phyloP scores from a whole-genome alignment of 2,113 vertebrate genomes.

The Lycaon pictus region DNA sequence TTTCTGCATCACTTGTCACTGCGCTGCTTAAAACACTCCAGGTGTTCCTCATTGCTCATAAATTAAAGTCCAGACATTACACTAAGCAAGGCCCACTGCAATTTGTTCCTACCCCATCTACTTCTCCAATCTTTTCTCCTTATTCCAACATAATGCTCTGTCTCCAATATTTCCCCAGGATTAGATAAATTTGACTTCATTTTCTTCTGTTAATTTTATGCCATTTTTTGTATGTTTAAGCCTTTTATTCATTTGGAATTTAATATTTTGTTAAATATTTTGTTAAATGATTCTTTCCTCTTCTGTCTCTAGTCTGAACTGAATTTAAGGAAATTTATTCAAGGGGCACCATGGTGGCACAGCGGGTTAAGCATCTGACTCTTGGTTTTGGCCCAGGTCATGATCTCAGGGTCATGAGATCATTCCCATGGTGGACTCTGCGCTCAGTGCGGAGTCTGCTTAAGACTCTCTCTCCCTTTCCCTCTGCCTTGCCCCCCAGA shows the following conservation, averaged over 20 bases:
- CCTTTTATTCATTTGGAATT: no score
- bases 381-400: not conserved
- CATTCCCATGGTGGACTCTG: not conserved
- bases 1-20: not conserved
- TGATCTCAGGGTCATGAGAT: not conserved
- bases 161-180: not conserved
- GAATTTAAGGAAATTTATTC: not conserved
- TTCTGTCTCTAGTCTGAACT: not conserved
- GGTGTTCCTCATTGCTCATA: not conserved
- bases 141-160: not conserved
- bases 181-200: no score
- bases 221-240: no score
- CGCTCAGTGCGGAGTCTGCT: not conserved
- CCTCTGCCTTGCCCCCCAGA: not conserved
- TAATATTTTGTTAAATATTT: not conserved
- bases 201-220: no score
- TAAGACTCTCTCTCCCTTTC: not conserved
- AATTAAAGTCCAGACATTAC: not conserved
- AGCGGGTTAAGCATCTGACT: not conserved
- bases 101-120: not conserved
- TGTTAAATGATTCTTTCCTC: not conserved
- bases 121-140: not conserved
- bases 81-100: not conserved
- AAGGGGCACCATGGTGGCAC: not conserved
- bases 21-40: not conserved